These are phyloP conservation scores for Myotis pilosus DNA, from an alignment of 2,797 vertebrate genomes.

Conservation along the genomic window DNA sequence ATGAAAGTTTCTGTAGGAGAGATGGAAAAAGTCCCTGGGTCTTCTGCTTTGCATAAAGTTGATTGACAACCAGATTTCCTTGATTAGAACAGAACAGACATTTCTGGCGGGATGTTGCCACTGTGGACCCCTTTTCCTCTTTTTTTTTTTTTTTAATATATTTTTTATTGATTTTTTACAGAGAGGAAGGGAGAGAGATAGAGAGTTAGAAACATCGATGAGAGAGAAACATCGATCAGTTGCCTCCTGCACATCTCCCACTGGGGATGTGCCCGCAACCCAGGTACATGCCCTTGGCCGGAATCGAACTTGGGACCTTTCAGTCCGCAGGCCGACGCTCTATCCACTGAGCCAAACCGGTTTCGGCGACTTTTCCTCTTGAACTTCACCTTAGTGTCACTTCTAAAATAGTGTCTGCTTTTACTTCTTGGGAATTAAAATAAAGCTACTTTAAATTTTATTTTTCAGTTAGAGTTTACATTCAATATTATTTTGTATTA, in stretches of 20 bases:
- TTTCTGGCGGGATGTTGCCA: not conserved
- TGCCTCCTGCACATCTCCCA: too few species aligned
- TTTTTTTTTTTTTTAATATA: too few species aligned
- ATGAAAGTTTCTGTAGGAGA: not conserved
- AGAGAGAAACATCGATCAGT: too few species aligned
- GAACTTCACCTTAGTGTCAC: not conserved
- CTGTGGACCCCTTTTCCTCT: not conserved
- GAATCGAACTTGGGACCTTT: too few species aligned
- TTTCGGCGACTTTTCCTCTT: not conserved
- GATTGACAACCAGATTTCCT: not conserved
- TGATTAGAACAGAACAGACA: not conserved
- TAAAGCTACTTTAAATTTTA: not conserved
- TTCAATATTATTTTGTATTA: not conserved
- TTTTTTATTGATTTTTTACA: too few species aligned
- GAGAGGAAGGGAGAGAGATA: too few species aligned
- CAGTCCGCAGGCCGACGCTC: too few species aligned
- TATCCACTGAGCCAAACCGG: too few species aligned
- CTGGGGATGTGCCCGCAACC: too few species aligned
- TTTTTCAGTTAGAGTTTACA: not conserved
- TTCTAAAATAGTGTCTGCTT: conserved; percentile 1
- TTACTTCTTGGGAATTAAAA: not conserved
- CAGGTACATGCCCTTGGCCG: too few species aligned
- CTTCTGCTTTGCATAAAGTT: not conserved
- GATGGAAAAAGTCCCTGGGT: not conserved
- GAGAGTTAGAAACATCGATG: too few species aligned